Conservation (phyloP, 2,113 vertebrate genomes). For the Catharus bicknelli region DNA sequence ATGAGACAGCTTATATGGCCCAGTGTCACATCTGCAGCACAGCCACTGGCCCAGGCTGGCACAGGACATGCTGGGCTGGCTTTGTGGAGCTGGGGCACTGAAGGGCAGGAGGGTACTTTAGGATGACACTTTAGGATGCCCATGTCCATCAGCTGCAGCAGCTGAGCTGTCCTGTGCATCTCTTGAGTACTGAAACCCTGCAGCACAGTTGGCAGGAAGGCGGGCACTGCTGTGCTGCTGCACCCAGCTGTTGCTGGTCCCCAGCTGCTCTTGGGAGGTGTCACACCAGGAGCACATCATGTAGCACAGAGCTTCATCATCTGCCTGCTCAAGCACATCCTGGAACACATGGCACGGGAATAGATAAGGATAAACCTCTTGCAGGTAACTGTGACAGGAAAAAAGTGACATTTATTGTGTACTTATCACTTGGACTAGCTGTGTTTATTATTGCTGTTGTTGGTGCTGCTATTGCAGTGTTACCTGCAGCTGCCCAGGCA, state of each 20-base stretch:
- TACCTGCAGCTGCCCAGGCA: background rate
- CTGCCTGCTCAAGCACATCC: background rate
- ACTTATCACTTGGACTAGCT: background rate
- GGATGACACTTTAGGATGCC: background rate
- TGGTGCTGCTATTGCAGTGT: background rate
- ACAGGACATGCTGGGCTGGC: accelerated
- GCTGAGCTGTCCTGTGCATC: background rate
- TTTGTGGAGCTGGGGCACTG: background rate
- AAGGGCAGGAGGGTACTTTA: background rate
- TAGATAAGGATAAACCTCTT: background rate
- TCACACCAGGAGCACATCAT: accelerated
- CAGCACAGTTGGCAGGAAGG: accelerated
- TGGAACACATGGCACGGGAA: background rate
- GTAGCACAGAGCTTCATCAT: background rate
- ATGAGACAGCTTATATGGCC: background rate
- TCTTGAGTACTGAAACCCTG: background rate
- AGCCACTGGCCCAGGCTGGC: background rate
- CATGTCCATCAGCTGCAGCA: background rate
- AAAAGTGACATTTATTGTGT: background rate
- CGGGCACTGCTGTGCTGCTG: background rate
- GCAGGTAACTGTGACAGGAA: background rate
- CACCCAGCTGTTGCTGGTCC: accelerated
- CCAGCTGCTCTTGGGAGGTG: background rate
- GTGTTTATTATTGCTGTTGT: background rate
- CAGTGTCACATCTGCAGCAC: accelerated